These are phyloP conservation scores for Spilosoma lubricipeda DNA, from an alignment of 2,888 invertebrate genomes.

Conservation along the genomic window DNA sequence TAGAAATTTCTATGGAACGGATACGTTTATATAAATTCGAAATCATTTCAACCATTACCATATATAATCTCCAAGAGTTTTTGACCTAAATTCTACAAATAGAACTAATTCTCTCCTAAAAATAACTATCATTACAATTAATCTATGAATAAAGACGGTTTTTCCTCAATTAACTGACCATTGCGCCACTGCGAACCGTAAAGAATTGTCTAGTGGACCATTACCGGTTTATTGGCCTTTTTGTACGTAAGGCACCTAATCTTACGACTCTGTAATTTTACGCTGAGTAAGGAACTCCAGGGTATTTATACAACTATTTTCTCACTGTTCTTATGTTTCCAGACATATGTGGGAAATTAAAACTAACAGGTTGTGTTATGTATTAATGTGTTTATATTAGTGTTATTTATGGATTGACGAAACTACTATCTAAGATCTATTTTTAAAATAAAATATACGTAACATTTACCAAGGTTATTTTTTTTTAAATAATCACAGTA, in stretches of 20 bases:
- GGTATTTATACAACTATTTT: conserved; percentile 7
- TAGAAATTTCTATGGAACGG: too few relatives aligned
- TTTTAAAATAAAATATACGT: too few relatives aligned
- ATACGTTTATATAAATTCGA: background rate
- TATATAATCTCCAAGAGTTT: background rate
- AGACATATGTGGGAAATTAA: background rate
- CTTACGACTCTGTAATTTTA: conserved; percentile 10
- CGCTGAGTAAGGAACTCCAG: background rate
- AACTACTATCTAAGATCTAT: too few relatives aligned
- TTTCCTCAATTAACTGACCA: conserved; percentile 20
- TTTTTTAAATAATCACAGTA: too few relatives aligned
- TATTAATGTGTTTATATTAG: too few relatives aligned
- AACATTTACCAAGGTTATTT: too few relatives aligned
- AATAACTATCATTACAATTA: conserved; percentile 11
- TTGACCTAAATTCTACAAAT: background rate
- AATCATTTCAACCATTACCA: background rate
- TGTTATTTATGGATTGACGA: too few relatives aligned
- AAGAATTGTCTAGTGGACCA: conserved; percentile 8
- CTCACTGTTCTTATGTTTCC: background rate
- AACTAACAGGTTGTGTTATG: background rate
- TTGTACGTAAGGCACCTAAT: conserved; percentile 8
- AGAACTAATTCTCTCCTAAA: background rate
- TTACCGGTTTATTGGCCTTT: conserved; percentile 17
- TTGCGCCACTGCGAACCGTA: conserved; percentile 13
- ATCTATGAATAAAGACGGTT: conserved; percentile 3